A percentile compares a stretch with the other conserved stretches of the same genome.
Evolutionary conservation across 1,140 invertebrate species (phyloP).

Genomic region (Neodiprion pinetum): DNA sequence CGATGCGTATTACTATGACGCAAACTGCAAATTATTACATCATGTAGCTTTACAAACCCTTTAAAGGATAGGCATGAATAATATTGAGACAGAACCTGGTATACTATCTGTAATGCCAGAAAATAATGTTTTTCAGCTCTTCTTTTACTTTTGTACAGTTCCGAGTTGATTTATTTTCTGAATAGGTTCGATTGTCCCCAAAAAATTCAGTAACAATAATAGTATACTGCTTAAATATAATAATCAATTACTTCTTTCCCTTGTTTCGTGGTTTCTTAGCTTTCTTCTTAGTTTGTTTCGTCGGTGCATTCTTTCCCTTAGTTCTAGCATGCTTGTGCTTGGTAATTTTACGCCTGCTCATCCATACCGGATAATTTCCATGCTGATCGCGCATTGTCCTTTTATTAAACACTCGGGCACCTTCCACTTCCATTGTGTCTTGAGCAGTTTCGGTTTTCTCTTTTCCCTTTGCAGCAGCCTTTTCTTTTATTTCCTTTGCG

Average conservation of each 20-base stretch:
- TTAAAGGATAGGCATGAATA: too few species aligned
- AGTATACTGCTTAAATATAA: too few species aligned
- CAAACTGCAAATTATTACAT: too few species aligned
- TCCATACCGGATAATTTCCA: slow-evolving; percentile 71
- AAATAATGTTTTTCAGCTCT: too few species aligned
- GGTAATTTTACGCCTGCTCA: slow-evolving; percentile 64
- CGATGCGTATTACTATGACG: too few species aligned
- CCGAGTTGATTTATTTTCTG: too few species aligned
- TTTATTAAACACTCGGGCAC: slow-evolving; percentile 62
- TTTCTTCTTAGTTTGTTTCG: slow-evolving; percentile 54
- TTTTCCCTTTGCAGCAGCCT: slow-evolving; percentile 41
- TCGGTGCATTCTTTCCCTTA: slow-evolving; percentile 53
- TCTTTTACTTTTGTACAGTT: too few species aligned
- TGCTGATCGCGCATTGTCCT: slow-evolving; percentile 69
- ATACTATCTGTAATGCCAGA: too few species aligned
- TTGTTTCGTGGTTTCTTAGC: slow-evolving; percentile 48
- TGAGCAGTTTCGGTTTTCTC: slow-evolving; percentile 42
- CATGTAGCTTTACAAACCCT: too few species aligned
- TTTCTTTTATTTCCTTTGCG: slow-evolving; percentile 48
- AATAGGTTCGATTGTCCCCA: too few species aligned
- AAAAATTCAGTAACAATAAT: too few species aligned
- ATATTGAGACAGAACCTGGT: too few species aligned
- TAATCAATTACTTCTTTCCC: slow-evolving; percentile 33
- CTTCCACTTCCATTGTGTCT: slow-evolving; percentile 58
- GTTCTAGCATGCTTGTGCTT: slow-evolving; percentile 62